Base-by-base conservation (phyloP, 2,888 invertebrate genomes). In the Eupithecia pulchellata region DNA sequence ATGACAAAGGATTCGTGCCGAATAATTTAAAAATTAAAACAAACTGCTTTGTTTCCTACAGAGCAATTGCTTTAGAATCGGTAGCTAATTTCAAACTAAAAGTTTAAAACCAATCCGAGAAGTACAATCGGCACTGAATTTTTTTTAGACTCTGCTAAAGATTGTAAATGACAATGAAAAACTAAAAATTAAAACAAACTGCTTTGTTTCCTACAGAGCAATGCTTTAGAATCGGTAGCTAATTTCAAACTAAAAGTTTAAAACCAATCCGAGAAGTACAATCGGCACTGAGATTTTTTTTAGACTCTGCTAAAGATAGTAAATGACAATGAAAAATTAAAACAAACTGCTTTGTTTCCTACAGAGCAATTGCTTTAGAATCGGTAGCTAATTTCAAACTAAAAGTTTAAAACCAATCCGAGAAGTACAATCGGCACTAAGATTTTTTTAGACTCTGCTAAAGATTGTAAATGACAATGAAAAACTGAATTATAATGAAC, bases 1-100 rank as follows among this genome's bases (percentile, higher is more conserved):
- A 27, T 39, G 65, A 14, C 32, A 20, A 61, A 55, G 20, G 64
- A 64, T 71, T 66, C 63, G 68, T 68, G 63, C 52, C 42, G 63
- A 68, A 60, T 6, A 25, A 36, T 25, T 20, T 42, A 42, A 42
- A 61, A 42, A 61, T 34, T 1, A 14, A 20, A 61, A 61, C 14
- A 61, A 14, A 61, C 13, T 27, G 29, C 57, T 14, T 52, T 52
- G 17, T 57, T 57, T 29, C 29, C 17, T 57, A 57, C 29, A 57
- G 8, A 29, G 29, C 17, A 29, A 17, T 57, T 52, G 11, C 52
- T 52, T n/a, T 13, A 42, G n/a, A 42, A n/a, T 42, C 42, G n/a
- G 42, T 6, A 17, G 39, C 17, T 17, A n/a, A n/a, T 42, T 42
- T 42, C 6, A 42, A 42, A n/a, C 42, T 42, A 42, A 8, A 1